A percentile compares a stretch with the other conserved stretches of the same genome.
These are phyloP conservation scores for Anthoptus insignis DNA, from an alignment of 2,888 invertebrate species.

Conservation along the genomic window DNA sequence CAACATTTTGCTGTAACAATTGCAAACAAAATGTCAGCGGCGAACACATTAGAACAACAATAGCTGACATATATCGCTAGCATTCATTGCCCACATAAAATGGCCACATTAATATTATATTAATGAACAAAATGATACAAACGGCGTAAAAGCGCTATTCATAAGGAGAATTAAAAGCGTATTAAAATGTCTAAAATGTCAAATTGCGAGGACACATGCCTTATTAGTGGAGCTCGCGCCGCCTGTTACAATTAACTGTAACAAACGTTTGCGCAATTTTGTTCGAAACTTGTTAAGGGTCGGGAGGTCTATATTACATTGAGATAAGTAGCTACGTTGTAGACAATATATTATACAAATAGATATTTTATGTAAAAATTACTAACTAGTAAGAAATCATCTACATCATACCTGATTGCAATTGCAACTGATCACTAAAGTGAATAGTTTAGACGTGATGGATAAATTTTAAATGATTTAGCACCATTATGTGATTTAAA, in stretches of 20 bases:
- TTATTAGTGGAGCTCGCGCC: conserved; percentile 67
- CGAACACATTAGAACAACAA: conserved; percentile 48
- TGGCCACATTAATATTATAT: conserved; percentile 75
- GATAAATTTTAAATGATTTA: too few relatives aligned
- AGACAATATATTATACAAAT: too few relatives aligned
- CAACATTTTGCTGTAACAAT: conserved; percentile 35
- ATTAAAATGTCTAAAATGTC: conserved; percentile 84
- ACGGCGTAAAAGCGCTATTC: conserved; percentile 82
- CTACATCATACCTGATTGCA: too few relatives aligned
- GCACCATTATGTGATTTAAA: too few relatives aligned
- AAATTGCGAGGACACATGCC: conserved; percentile 78
- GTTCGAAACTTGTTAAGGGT: neutral
- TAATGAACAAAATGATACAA: conserved; percentile 84
- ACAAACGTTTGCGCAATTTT: neutral
- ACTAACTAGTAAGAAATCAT: too few relatives aligned
- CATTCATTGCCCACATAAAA: conserved; percentile 70
- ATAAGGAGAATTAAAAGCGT: conserved; percentile 80
- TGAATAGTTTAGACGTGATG: too few relatives aligned
- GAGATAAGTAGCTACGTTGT: too few relatives aligned
- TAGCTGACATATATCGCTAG: conserved; percentile 58
- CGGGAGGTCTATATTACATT: neutral
- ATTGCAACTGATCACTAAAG: too few relatives aligned
- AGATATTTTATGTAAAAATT: too few relatives aligned
- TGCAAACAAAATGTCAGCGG: too few relatives aligned
- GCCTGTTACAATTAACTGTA: conserved; percentile 58